Base-by-base conservation (phyloP, 2,113 vertebrate species). In the Carassius auratus region DNA sequence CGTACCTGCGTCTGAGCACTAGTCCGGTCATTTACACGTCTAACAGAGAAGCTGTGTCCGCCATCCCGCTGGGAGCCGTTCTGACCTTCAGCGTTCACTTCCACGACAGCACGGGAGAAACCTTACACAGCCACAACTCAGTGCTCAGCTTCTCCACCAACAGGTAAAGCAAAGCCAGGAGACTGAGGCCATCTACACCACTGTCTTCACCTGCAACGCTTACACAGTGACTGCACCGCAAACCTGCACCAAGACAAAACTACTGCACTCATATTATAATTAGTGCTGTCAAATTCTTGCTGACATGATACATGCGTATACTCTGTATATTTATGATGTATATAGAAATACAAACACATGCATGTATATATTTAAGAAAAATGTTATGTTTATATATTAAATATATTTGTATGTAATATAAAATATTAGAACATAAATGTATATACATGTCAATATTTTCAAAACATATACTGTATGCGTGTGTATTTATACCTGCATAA, bases 101-200 rank as follows among this genome's bases (percentile, higher is more conserved):
- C 87, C 98, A 99, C 0, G 97, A 97, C 92, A 94, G 93, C 92
- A 97, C 95, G 0, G 98, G 98, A 45, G 97, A 98, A 17, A 57
- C 87, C 73, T 96, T 99, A 38, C 97, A 99, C 71, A 94, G 96
- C 1, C 96, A 98, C 89, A 97, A 91, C 88, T 96, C 96, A 0
- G 84, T 94, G 30, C 95, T 99, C 76, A 95, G 87, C 38, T 97
- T 97, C 84, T 95, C 96, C 79, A 95, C 95, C 15, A 98, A 98
- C 95, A 97, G 98, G 98, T 98, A 8, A 30, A 10, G 9, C 66
- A 19, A 12, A 7, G 5, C 19, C 19, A 17, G 30, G 30, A 30
- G 2, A 30, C 30, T 30, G 30, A 30, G 30, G 30, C 30, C 17
- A 0, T 36, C 14, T 15, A 61, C 57, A 61, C 21, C 12, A 2